phyloP scores from a whole-genome alignment of 2,888 invertebrate species.

The Netelia fuscicornis region DNA sequence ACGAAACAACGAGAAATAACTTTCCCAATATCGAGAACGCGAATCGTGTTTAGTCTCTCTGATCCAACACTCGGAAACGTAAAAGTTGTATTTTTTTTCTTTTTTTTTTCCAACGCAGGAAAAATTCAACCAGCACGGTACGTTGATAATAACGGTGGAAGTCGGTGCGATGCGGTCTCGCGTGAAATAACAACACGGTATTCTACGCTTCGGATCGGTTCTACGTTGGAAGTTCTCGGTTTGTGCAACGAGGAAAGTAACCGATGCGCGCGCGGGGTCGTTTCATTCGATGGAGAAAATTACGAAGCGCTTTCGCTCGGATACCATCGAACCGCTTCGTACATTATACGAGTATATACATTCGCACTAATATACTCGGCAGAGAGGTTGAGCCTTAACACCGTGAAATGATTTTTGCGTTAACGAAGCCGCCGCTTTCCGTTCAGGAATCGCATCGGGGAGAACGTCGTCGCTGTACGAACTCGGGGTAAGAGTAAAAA shows the following conservation, averaged over 20 bases:
- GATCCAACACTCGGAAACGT: background rate
- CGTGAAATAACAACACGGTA: slow-evolving; percentile 51
- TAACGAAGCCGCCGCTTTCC: slow-evolving; percentile 59
- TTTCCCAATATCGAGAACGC: slow-evolving; percentile 49
- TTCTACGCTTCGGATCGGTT: slow-evolving; percentile 28
- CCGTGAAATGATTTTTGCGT: slow-evolving; percentile 54
- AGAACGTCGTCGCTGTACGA: slow-evolving; percentile 39
- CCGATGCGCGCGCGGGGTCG: slow-evolving; percentile 39
- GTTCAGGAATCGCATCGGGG: slow-evolving; percentile 36
- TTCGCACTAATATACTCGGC: slow-evolving; percentile 16
- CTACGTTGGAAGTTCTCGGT: background rate
- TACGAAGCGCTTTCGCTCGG: slow-evolving; percentile 67
- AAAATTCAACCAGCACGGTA: slow-evolving; percentile 11
- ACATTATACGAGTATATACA: background rate
- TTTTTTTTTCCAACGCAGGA: slow-evolving; percentile 12
- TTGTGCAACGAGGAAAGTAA: slow-evolving; percentile 51
- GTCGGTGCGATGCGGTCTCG: slow-evolving; percentile 48
- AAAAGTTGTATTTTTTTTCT: slow-evolving; percentile 7
- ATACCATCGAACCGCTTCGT: slow-evolving; percentile 26
- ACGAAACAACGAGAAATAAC: slow-evolving; percentile 13
- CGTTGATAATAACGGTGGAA: slow-evolving; percentile 23
- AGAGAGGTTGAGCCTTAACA: slow-evolving; percentile 2
- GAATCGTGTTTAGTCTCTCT: background rate
- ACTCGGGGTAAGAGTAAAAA: slow-evolving; percentile 45
- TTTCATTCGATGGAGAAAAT: slow-evolving; percentile 64